phyloP scores from a whole-genome alignment of 2,888 invertebrate genomes.

The Macaria liturata region DNA sequence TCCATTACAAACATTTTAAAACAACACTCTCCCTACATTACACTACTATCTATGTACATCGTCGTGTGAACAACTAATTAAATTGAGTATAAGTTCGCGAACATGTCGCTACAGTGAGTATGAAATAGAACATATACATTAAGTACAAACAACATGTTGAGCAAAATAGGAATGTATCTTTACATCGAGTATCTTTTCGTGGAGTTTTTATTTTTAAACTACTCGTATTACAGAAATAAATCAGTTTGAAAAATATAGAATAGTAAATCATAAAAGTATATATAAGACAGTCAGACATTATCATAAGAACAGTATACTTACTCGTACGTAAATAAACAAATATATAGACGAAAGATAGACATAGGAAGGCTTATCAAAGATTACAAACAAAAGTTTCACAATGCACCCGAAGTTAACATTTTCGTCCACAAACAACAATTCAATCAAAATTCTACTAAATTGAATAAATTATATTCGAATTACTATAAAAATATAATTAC shows the following conservation, averaged over 20 bases:
- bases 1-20: constrained; percentile 63
- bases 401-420: constrained; percentile 70
- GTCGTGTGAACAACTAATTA: constrained; percentile 48
- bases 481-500: constrained; percentile 54
- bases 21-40: constrained; percentile 56
- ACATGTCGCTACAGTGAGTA: constrained; percentile 65
- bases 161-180: constrained; percentile 50
- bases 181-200: constrained; percentile 35
- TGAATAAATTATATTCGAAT: constrained; percentile 75
- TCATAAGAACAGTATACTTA: constrained; percentile 38
- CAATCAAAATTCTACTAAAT: constrained; percentile 71
- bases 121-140: constrained; percentile 30
- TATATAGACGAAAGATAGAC: constrained; percentile 8
- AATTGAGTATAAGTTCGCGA: constrained; percentile 62
- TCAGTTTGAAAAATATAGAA: too few relatives aligned
- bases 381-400: constrained; percentile 47
- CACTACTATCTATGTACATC: constrained; percentile 54
- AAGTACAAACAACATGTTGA: constrained; percentile 43
- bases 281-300: constrained; percentile 11
- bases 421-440: constrained; percentile 66
- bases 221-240: too few relatives aligned
- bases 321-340: constrained; percentile 19
- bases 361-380: constrained; percentile 42
- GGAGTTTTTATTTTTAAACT: constrained; percentile 16
- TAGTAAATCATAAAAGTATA: constrained; percentile 22